Evolutionary conservation across 2,888 invertebrate species (phyloP), one percentile per base, ranked within the genome.

Genomic region (Rhagonycha fulva): DNA sequence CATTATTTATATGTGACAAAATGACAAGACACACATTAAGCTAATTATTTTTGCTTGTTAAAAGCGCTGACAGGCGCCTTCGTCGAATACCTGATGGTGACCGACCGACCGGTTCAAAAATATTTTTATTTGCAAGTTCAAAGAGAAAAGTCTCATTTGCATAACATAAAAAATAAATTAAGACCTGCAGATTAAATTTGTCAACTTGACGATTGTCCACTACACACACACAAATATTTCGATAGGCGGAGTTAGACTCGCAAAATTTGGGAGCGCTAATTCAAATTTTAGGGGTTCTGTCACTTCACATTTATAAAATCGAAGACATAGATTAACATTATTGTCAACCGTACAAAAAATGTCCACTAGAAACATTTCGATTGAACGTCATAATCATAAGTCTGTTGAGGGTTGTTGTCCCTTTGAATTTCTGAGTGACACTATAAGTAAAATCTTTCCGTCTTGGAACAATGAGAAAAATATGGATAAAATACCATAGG

Each of bases 11-110:
- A 30, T 23, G 23, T 23, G 9, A 60, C 24, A 24, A 23, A 68
- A 30, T 68, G 68, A 68, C 72, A 47, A 72, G 72, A 72, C 72
- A 72, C 72, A 72, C 26, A 72, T 72, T n/a, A 47, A n/a, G 68
- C 61, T 72, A 72, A 72, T 72, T 72, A 68, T 72, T 68, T 72
- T 72, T 62, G 62, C 61, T 68, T 62, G 68, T n/a, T 23, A 68
- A 68, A 72, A 28, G 68, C 67, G 72, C 62, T 61, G 68, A 72
- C 68, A 72, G 72, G 19, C 67, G 68, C 68, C 32, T 32, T 32
- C 32, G 32, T 32, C 32, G n/a, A 47, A 47, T 47, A 47, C 47
- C 47, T 47, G 47, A n/a, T n/a, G 9, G 9, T 2, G 47, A 47
- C n/a, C 47, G 47, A 28, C 26, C 28, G 28, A 47, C 47, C 47